Evolutionary conservation across 2,113 vertebrate genomes (phyloP).

Genomic region (Tringa solitaria): DNA sequence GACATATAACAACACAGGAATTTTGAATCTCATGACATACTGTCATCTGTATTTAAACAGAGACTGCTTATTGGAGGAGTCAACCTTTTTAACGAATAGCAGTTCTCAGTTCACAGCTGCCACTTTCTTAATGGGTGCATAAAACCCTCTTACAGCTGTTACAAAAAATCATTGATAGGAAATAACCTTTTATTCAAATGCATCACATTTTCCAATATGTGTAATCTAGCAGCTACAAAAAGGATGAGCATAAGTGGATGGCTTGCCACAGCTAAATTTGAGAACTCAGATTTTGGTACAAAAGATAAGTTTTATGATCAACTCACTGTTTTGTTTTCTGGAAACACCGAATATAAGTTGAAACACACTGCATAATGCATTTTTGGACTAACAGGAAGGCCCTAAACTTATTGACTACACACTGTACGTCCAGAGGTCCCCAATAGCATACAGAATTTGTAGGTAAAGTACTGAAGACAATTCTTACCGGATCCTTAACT

Average conservation of each 20-base stretch:
- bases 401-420: neutral
- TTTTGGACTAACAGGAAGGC: neutral
- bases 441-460: neutral
- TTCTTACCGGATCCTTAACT: neutral
- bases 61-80: neutral
- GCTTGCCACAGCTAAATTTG: neutral
- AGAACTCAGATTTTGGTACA: neutral
- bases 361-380: neutral
- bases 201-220: neutral
- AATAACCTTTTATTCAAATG: neutral
- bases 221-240: neutral
- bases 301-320: neutral
- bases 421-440: neutral
- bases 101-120: neutral
- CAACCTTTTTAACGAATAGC: neutral
- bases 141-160: neutral
- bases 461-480: neutral
- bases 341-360: neutral
- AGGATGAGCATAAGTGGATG: neutral
- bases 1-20: neutral
- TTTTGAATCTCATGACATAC: neutral
- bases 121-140: neutral
- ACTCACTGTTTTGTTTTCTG: neutral
- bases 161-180: neutral
- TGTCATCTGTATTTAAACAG: neutral